Evolutionary conservation across 2,888 invertebrate species (phyloP), one percentile per base, ranked within the genome.

Genomic region (Oscheius sp.): DNA sequence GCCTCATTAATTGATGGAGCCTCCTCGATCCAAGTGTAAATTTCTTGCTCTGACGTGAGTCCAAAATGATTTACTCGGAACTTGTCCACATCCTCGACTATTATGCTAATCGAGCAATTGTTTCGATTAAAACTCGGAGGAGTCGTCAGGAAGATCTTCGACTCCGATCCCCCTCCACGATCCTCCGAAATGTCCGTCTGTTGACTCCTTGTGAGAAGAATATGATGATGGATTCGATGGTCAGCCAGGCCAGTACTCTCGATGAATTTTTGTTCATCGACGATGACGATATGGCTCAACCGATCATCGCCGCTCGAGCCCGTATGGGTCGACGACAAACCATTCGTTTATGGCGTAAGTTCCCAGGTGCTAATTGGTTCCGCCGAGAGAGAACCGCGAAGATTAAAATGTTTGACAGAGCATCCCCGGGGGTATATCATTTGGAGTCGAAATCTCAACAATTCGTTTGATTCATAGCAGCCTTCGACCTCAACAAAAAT

Each of bases 21-120:
- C 20, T n/a, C n/a, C n/a, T n/a, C n/a, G n/a, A n/a, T n/a, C n/a
- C n/a, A n/a, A n/a, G 34, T 33, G 37, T 61, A 27, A 29, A 42
- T 61, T 17, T 45, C 12, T 55, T 27, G 42, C 27, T 25, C 25
- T 29, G 61, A 61, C 58, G 58, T 27, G 65, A 55, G 58, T 25
- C 48, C 46, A 69, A 39, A 46, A 77, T 71, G 70, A 73, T 78
- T 39, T 78, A 78, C 64, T 65, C 72, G 50, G 78, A 78, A 71
- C 57, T 78, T 33, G 74, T 78, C 12, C 78, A 78, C 29, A 72
- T 78, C 64, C 68, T 78, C 39, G 78, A 78, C 69, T 78, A 74
- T 55, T 78, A 75, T 65, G 61, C 72, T 17, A 66, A 70, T 17
- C 45, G 50, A n/a, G 68, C 68, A 25, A 48, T 61, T 33, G 39